Evolutionary conservation across 2,888 invertebrate genomes (phyloP), one percentile per base, ranked within the genome.

Genomic region (Leistus spinibarbis): DNA sequence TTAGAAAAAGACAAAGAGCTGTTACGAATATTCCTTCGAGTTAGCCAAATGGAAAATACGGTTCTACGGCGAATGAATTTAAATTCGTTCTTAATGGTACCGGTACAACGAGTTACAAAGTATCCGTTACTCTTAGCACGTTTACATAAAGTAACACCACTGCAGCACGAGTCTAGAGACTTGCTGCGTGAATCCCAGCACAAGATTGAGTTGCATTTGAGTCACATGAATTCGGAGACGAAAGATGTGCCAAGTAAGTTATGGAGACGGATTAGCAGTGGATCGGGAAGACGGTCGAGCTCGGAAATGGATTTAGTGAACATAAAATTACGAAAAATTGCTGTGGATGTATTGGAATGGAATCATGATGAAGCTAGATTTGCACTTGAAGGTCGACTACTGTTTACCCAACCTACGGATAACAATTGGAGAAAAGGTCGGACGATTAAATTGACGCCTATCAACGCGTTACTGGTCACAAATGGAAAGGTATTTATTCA

Each of bases 21-120:
- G 74, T 87, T 98, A 79, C 89, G 96, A 84, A 96, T 98, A 86
- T 98, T 98, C 86, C 89, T 98, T 76, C 92, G 95, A 84, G 98
- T 97, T 76, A 97, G 97, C 54, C 98, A 98, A 88, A 96, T 97
- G 94, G 98, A 98, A 86, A 98, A 98, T 85, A 91, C 95, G 19
- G 93, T 96, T 78, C 87, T 98, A 79, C 89, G 98, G 80, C 89
- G 97, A 80, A 98, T 98, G 97, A 97, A 97, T 85, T 89, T 98
- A 65, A 96, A 97, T 86, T 97, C 98, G n/a, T 98, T 98, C 86
- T 90, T 98, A 73, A 98, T 98, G 97, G 97, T 96, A 81, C 98
- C 98, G 78, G 97, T 98, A 78, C 98, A 98, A 88, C 90, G 98
- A 85, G 97, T 98, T 81, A 98, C 98, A 81, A 97, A 97, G 88